phyloP scores from a whole-genome alignment of 2,113 vertebrate species.

The Nansenia antarctica region DNA sequence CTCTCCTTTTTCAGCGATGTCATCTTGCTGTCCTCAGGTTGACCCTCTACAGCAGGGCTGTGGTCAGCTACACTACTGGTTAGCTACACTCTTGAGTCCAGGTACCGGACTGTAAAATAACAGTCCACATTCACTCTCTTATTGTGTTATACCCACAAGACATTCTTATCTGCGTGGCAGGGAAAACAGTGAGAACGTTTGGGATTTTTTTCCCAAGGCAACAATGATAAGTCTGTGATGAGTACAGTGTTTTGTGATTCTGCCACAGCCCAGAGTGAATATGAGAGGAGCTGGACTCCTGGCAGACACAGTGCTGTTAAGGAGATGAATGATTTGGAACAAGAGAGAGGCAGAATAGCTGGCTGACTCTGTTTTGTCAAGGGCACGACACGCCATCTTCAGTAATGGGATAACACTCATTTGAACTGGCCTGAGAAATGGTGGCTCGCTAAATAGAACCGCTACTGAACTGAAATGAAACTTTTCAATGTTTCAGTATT shows the following conservation, averaged over 20 bases:
- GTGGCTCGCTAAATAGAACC: neutral
- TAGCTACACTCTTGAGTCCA: neutral
- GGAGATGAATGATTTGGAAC: conserved; percentile 1
- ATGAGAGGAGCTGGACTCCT: neutral
- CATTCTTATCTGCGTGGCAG: neutral
- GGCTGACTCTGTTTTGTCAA: neutral
- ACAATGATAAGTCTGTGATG: neutral
- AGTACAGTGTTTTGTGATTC: neutral
- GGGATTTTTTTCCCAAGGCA: neutral
- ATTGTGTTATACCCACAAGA: neutral
- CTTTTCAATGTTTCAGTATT: neutral
- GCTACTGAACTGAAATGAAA: neutral
- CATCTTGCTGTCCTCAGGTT: neutral
- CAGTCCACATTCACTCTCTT: neutral
- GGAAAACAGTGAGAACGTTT: neutral
- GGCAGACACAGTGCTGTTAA: neutral
- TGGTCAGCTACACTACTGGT: neutral
- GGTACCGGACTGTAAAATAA: too few species aligned
- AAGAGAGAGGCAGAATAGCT: conserved; percentile 10
- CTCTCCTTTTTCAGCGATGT: neutral
- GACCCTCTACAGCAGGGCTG: neutral
- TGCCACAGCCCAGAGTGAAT: neutral
- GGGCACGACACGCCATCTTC: conserved; percentile 11
- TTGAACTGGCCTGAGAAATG: neutral
- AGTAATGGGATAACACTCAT: conserved; percentile 1